These are phyloP conservation scores for Tachina fera DNA, from an alignment of 2,888 invertebrate genomes.

Conservation along the genomic window DNA sequence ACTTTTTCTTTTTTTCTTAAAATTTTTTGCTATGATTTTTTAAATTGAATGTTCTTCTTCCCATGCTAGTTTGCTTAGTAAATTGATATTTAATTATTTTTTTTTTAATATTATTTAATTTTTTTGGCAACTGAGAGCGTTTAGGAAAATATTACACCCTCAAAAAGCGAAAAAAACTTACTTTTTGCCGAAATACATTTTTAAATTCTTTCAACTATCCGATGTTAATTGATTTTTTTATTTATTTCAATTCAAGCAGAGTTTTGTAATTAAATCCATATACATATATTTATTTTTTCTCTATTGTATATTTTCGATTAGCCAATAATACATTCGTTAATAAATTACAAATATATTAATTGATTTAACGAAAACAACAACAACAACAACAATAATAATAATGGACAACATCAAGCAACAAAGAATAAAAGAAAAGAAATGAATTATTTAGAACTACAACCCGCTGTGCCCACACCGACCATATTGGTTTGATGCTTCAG, in stretches of 20 bases:
- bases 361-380: constrained; percentile 66
- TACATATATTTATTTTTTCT: not conserved
- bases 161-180: not conserved
- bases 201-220: constrained; percentile 61
- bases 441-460: constrained; percentile 37
- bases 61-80: not conserved
- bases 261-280: constrained; percentile 64
- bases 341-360: constrained; percentile 69
- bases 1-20: too few species aligned
- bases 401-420: constrained; percentile 47
- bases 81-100: constrained; percentile 4
- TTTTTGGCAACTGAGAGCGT: not conserved
- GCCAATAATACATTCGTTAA: constrained; percentile 56
- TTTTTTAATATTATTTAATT: not conserved
- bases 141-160: constrained; percentile 16
- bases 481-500: not conserved
- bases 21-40: too few species aligned
- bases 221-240: constrained; percentile 28
- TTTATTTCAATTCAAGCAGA: constrained; percentile 45
- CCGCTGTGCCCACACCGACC: constrained; percentile 55
- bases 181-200: not conserved
- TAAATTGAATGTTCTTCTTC: not conserved
- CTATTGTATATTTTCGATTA: constrained; percentile 27
- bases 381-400: constrained; percentile 23
- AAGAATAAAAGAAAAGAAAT: constrained; percentile 12